Percentiles rank a stretch among this genome's conserved stretches.
Conservation (phyloP, 2,797 vertebrate species). For the Gallinago nigripennis region DNA sequence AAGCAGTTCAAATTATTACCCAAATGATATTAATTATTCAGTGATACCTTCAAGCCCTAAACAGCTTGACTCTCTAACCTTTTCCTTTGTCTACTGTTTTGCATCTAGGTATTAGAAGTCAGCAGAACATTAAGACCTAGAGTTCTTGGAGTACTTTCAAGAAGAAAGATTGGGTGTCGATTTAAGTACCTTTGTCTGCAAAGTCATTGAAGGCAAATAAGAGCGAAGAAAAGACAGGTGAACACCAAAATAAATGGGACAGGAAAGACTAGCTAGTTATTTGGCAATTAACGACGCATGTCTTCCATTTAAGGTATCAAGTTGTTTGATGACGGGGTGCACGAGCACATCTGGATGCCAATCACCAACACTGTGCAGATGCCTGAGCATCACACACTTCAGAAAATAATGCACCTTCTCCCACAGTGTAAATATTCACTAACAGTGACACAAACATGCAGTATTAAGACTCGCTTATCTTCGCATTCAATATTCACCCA, state of each 20-base stretch:
- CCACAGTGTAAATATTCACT: not conserved
- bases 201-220: not conserved
- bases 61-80: not conserved
- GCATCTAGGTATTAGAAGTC: not conserved
- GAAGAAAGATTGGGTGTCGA: not conserved
- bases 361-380: not conserved
- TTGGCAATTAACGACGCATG: not conserved
- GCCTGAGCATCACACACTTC: not conserved
- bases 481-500: fast-evolving
- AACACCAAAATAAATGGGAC: not conserved
- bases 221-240: not conserved
- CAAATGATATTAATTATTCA: not conserved
- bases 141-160: not conserved
- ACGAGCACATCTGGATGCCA: not conserved
- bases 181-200: not conserved
- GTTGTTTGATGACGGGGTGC: not conserved
- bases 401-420: not conserved
- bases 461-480: not conserved
- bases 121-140: not conserved
- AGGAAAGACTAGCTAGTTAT: not conserved
- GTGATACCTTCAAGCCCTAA: not conserved
- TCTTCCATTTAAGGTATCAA: not conserved
- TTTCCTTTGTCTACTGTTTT: not conserved
- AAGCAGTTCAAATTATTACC: not conserved
- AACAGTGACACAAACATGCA: not conserved